These are phyloP conservation scores for Mesoclemmys tuberculata DNA, from an alignment of 2,113 vertebrate species.

Conservation along the genomic window DNA sequence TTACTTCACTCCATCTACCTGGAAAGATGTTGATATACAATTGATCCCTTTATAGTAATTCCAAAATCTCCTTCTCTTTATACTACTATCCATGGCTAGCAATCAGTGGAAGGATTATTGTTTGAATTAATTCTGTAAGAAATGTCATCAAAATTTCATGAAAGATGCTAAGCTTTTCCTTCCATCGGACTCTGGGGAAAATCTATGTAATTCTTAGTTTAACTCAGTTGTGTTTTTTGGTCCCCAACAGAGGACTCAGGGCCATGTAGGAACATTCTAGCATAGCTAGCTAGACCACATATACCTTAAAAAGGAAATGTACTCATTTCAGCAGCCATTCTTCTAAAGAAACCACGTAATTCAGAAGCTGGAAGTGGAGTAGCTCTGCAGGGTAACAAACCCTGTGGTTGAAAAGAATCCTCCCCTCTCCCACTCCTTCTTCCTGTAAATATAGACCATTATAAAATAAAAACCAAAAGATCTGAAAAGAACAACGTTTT, in stretches of 20 bases:
- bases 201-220: not conserved
- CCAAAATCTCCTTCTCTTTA: conserved; percentile 26
- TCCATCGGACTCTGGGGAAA: not conserved
- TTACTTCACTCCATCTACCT: conserved; percentile 31
- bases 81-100: not conserved
- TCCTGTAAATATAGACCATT: not conserved
- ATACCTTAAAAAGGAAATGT: not conserved
- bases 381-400: not conserved
- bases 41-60: not conserved
- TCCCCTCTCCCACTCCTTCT: not conserved
- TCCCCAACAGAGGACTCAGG: not conserved
- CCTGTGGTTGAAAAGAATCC: not conserved
- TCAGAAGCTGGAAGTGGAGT: not conserved
- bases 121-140: conserved; percentile 5
- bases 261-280: not conserved
- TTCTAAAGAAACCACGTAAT: not conserved
- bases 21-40: conserved; percentile 11
- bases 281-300: not conserved
- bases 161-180: not conserved
- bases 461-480: not conserved
- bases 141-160: not conserved
- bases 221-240: not conserved
- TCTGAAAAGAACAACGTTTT: not conserved
- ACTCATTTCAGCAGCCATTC: not conserved
- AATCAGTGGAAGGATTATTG: conserved; percentile 21